Percentiles rank a stretch among this genome's conserved stretches.
Evolutionary conservation across 2,113 vertebrate genomes (phyloP).

Genomic region (Opisthocomus hoazin): DNA sequence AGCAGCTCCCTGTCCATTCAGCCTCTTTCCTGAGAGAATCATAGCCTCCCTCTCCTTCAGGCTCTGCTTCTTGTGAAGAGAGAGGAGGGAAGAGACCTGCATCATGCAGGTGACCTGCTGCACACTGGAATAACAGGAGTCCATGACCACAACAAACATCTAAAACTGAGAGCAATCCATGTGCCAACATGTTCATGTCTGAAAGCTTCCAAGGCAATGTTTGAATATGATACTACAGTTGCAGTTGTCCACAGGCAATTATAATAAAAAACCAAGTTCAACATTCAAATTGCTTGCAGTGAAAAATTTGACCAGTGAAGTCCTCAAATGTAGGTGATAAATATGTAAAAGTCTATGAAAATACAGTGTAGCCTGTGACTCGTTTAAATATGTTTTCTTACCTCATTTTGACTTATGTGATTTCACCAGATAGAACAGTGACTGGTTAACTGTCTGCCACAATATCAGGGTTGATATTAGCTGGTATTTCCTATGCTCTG

Average conservation of each 20-base stretch:
- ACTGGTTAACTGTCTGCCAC: neutral
- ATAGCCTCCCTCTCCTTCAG: neutral
- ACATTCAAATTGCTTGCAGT: neutral
- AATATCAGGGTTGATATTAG: neutral
- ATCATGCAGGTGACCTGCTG: neutral
- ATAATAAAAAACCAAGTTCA: neutral
- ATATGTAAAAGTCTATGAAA: neutral
- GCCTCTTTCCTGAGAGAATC: neutral
- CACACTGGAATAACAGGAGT: neutral
- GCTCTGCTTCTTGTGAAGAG: neutral
- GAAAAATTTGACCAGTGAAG: neutral
- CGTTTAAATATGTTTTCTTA: neutral
- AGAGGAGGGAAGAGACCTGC: neutral
- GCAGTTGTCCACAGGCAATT: neutral
- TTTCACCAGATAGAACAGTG: neutral
- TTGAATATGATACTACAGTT: neutral
- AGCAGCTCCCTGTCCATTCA: neutral
- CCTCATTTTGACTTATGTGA: rapidly evolving
- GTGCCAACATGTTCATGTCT: neutral
- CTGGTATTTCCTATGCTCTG: neutral
- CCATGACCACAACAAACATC: neutral
- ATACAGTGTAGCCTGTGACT: neutral
- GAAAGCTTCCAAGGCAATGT: neutral
- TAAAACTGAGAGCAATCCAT: neutral
- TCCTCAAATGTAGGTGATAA: neutral